Conservation (phyloP, 2,113 vertebrate genomes). For the Echinops telfairi region DNA sequence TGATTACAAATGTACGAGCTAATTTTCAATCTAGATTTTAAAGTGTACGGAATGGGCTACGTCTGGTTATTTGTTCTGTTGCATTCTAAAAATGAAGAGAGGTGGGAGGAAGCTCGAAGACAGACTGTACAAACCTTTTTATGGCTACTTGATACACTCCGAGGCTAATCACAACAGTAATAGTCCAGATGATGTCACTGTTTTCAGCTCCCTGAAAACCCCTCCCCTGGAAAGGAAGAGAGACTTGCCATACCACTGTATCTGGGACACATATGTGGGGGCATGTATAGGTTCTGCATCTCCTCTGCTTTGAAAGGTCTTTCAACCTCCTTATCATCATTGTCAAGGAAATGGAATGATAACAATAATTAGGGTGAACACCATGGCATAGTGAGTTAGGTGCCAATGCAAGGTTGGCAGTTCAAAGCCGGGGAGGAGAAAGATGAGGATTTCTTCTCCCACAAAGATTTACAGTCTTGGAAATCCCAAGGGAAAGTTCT, state of each 20-base stretch:
- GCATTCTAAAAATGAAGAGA: slow-evolving; percentile 27
- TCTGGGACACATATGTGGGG: background rate
- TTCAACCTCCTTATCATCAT: background rate
- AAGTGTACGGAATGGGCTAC: background rate
- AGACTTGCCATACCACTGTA: background rate
- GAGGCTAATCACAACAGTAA: background rate
- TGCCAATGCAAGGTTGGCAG: no score
- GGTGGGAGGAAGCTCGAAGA: background rate
- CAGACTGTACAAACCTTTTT: background rate
- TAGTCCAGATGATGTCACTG: background rate
- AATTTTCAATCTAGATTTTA: slow-evolving; percentile 36
- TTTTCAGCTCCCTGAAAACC: background rate
- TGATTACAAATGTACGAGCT: slow-evolving; percentile 28
- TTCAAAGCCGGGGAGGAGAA: no score
- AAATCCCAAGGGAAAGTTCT: no score
- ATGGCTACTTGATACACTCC: background rate
- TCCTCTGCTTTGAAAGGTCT: background rate
- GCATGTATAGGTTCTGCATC: background rate
- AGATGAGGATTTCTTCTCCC: no score
- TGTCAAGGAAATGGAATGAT: background rate
- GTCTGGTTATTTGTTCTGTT: slow-evolving; percentile 23
- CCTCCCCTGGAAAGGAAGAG: background rate
- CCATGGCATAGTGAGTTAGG: no score
- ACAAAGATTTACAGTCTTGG: background rate
- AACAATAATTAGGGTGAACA: background rate